Conservation (phyloP, 2,797 vertebrate species). For the Gastrophryne carolinensis region DNA sequence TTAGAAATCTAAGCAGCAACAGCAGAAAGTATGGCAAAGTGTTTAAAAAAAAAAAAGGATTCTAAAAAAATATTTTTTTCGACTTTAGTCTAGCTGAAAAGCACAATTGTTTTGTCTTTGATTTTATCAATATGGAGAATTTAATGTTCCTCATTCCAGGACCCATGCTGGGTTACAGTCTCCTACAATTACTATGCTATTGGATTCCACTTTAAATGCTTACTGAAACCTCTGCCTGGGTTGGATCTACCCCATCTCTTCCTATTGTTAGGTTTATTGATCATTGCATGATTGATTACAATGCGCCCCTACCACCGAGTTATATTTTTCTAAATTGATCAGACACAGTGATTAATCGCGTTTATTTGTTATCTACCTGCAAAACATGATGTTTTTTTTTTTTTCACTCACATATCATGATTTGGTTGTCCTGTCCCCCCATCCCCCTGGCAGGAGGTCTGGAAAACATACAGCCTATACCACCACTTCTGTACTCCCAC, state of each 20-base stretch:
- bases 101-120: background rate
- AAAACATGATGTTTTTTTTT: no score
- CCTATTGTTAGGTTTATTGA: constrained; percentile 5
- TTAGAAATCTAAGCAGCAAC: no score
- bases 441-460: no score
- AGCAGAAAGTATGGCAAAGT: no score
- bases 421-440: no score
- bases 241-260: constrained; percentile 16
- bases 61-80: background rate
- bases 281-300: constrained; percentile 35
- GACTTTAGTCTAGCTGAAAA: background rate
- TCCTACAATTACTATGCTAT: constrained; percentile 34
- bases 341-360: constrained; percentile 22
- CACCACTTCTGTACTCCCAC: no score
- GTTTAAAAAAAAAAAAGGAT: background rate
- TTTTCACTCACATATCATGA: no score
- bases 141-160: constrained; percentile 7
- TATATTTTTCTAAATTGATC: constrained; percentile 26
- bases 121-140: constrained; percentile 21
- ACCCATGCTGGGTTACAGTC: constrained; percentile 37
- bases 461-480: no score
- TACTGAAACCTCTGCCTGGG: constrained; percentile 11
- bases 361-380: background rate
- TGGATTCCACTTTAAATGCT: constrained; percentile 33
- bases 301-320: background rate